Evolutionary conservation across 2,113 vertebrate genomes (phyloP), one percentile per base, ranked within the genome.

Genomic region (Ptilorrhoa leucosticta): DNA sequence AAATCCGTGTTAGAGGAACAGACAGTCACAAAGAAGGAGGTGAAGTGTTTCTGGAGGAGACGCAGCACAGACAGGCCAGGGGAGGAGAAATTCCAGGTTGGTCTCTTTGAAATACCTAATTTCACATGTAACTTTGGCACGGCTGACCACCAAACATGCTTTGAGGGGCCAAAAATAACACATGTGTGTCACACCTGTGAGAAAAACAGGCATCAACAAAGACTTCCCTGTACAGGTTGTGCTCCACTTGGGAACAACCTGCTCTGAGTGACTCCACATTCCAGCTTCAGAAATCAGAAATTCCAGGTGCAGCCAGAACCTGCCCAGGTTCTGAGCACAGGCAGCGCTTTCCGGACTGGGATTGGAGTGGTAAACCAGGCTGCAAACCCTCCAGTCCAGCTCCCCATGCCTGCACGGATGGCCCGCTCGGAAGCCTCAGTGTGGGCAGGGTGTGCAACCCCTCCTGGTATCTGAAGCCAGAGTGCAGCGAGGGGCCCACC

Each of bases 341-440:
- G 39, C 31, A 70, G 50, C 48, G 39, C 76, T 64, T 83, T 83
- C 68, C 73, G 57, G 21, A 48, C n/a, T 20, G 42, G 63, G 44
- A 30, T 0, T 9, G 3, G 37, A 44, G 31, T 14, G 8, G 37
- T 22, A 56, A 66, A 10, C 8, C 7, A 24, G 40, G 2, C 15
- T 64, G 33, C 12, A 13, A 13, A 50, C 17, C 50, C 37, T 54
- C 6, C 3, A 21, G 16, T 1, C 21, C 77, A 73, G 51, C 35
- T 73, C 31, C 28, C 16, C 1, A 0, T 6, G 30, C 18, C n/a
- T 2, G 0, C 40, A 23, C 0, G 1, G 51, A 23, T 0, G 1
- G 31, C 45, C 31, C 0, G 0, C 28, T 30, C 8, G 20, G 21
- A 5, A 76, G 30, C 42, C 33, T 23, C 1, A 3, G 45, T 0